Evolutionary conservation across 2,113 vertebrate genomes (phyloP), one percentile per base, ranked within the genome.

Genomic region (Martes martes): DNA sequence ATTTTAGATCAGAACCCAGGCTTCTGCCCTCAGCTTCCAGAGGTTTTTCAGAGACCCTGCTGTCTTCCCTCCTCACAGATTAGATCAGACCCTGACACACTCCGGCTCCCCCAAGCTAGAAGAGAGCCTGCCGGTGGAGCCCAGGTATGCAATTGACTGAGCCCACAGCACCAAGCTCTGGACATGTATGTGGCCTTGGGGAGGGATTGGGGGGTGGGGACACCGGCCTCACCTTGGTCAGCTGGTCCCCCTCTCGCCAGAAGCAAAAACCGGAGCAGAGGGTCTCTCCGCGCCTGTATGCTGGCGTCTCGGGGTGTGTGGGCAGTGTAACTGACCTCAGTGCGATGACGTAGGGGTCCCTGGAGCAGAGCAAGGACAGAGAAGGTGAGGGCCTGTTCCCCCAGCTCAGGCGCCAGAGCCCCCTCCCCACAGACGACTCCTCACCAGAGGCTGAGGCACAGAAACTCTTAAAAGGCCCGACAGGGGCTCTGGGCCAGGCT

Each of bases 191-290:
- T 31, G 47, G 57, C 8, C 5, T 18, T 28, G 31, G 52, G 83
- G 13, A 57, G 14, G 39, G 4, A 23, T 36, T 6, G 2, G 11
- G 36, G 2, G 18, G 3, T 2, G 4, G 45, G 33, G 6, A 36
- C 39, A 2, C 21, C 0, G 2, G 23, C 50, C 97, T 98, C 98
- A 99, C 99, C 99, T 99, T 99, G 96, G 99, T 99, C 86, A 89
- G 87, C 42, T 98, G 97, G 63, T 98, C 98, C 26, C 98, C 99
- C 97, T 99, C 99, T 0, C 99, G 98, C 99, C 99, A 99, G 96
- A 99, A 98, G 82, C 99, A 99, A 98, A 99, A 99, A 42, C 99
- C 99, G 0, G 99, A 99, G 97, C 99, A 99, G 28, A 99, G 97
- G 0, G 99, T 99, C 98, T 99, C 99, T 24, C 99, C 99, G 0